These are phyloP conservation scores for Hyles lineata DNA, from an alignment of 2,888 invertebrate species.

Conservation along the genomic window DNA sequence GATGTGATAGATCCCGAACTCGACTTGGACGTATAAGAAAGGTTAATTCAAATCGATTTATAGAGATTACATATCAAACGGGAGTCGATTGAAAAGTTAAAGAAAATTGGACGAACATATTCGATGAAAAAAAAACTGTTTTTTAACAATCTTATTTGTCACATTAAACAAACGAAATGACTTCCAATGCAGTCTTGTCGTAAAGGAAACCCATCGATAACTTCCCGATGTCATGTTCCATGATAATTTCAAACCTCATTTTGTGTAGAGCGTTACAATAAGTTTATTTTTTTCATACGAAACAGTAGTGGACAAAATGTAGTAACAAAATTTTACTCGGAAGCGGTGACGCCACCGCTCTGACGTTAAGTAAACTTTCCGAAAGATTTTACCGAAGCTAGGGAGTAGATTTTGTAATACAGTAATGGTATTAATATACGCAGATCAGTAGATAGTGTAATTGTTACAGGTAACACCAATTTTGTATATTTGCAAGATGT, in stretches of 20 bases:
- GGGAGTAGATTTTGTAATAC: slow-evolving; percentile 23
- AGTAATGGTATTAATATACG: slow-evolving; percentile 3
- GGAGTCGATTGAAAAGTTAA: background rate
- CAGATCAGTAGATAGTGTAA: slow-evolving; percentile 20
- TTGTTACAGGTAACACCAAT: slow-evolving; percentile 24
- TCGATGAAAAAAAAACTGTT: background rate
- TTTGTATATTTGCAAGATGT: slow-evolving; percentile 25
- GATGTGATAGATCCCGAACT: background rate
- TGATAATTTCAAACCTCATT: slow-evolving; percentile 67
- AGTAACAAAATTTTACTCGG: slow-evolving; percentile 1
- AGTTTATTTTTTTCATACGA: slow-evolving; percentile 3
- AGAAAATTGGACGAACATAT: slow-evolving; percentile 1
- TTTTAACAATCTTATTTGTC: slow-evolving; percentile 17
- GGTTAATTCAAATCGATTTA: background rate
- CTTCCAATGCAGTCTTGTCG: slow-evolving; percentile 64
- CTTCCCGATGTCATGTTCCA: slow-evolving; percentile 73
- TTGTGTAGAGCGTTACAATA: slow-evolving; percentile 50
- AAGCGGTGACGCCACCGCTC: background rate
- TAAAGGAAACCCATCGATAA: slow-evolving; percentile 47
- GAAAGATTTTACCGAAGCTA: slow-evolving; percentile 19
- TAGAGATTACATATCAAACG: background rate
- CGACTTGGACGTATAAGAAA: too few relatives aligned
- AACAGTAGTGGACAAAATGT: slow-evolving; percentile 10
- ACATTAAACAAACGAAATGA: slow-evolving; percentile 30
- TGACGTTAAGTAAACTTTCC: background rate